Base-by-base conservation (phyloP, 2,113 vertebrate species). In the Eudyptes chrysolophus region DNA sequence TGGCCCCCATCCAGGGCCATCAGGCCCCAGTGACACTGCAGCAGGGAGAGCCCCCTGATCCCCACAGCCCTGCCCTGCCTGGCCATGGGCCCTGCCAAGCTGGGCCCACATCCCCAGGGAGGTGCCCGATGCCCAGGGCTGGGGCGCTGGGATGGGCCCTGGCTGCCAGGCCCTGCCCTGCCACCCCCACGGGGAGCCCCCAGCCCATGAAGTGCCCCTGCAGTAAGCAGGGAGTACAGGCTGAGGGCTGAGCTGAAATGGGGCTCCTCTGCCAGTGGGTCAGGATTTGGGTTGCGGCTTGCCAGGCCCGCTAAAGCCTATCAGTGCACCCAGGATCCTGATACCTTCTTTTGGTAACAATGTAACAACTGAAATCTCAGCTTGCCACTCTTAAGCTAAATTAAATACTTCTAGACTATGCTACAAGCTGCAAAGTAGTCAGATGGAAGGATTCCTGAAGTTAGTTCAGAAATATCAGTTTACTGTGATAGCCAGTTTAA, bases 11-110 rank as follows among this genome's bases (percentile, higher is more conserved):
- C 15, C 55, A 57, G 13, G 15, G 48, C 44, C 32, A 46, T 13
- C 29, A 64, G 21, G 4, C 6, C 40, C 7, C 18, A 18, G 21
- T 21, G 38, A 64, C 8, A 2, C 15, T 32, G 42, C 27, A 54
- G 60, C 17, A 84, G 22, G 11, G 10, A 0, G 0, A 74, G 46
- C 1, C 6, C 29, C 29, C 8, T 1, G 1, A 7, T 88, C 10
- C n/a, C 12, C 70, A 49, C 20, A 49, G 21, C 42, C 29, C 14
- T 87, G 42, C 8, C 34, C 65, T 58, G 26, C 14, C 44, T 27
- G 11, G 11, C 40, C 57, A 61, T 16, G 32, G 52, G 40, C 32
- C 16, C 13, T 79, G 13, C 20, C 54, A 60, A 24, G 19, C 16
- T 44, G 44, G 9, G 8, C 71, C 21, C 11, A 27, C 17, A 18